Percentiles rank a stretch among this genome's conserved stretches.
phyloP scores from a whole-genome alignment of 2,113 vertebrate species.

The Phyllopteryx taeniolatus region DNA sequence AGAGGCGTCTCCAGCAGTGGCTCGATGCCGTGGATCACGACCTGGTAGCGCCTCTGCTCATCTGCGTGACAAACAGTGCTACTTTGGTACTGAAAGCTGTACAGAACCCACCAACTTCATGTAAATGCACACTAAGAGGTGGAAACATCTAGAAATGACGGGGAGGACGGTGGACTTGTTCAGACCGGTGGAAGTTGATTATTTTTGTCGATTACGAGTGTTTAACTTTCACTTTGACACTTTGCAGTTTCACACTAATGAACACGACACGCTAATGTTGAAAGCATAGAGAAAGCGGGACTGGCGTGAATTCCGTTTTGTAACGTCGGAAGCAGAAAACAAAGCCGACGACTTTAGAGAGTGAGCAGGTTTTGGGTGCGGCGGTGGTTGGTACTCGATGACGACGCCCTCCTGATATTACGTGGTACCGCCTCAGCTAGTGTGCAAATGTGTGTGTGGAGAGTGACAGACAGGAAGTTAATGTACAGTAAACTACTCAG shows the following conservation, averaged over 20 bases:
- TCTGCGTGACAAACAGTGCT: constrained; percentile 66
- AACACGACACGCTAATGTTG: not conserved
- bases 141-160: not conserved
- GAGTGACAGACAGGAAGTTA: too few relatives aligned
- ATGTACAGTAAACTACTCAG: too few relatives aligned
- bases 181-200: constrained; percentile 44
- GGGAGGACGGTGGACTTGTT: not conserved
- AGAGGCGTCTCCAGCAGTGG: constrained; percentile 94
- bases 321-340: not conserved
- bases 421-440: not conserved
- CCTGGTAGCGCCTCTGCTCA: constrained; percentile 87
- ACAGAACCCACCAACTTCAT: not conserved
- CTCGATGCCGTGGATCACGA: constrained; percentile 96
- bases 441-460: not conserved
- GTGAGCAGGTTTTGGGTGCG: not conserved
- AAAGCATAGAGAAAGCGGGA: not conserved
- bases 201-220: constrained; percentile 30
- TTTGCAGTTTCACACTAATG: constrained; percentile 26
- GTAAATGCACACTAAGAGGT: too few relatives aligned
- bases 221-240: constrained; percentile 63
- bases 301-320: not conserved
- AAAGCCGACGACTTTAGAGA: not conserved
- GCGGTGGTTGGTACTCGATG: not conserved
- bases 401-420: constrained; percentile 2
- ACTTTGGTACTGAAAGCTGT: not conserved